Base-by-base conservation (phyloP, 2,888 invertebrate genomes). In the Caradrina clavipalpis region DNA sequence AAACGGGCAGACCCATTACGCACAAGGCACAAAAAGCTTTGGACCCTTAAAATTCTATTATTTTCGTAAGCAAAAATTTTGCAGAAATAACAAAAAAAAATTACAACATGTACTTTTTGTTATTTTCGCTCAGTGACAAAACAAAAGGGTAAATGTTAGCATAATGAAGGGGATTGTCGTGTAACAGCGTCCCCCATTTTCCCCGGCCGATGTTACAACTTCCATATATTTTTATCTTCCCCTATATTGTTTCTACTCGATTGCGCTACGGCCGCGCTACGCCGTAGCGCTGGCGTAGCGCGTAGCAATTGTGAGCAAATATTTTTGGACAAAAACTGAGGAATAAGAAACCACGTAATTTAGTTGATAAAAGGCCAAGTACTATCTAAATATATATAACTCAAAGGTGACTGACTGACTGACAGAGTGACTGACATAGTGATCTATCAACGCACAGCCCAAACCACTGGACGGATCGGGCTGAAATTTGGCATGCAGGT, bases 221-320 rank as follows among this genome's bases (percentile, higher is more conserved):
- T 53, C 63, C 76, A 80, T 86, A 84, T 81, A 84, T 78, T 83
- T 82, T 83, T 84, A 83, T 82, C 68, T 53, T 57, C 58, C 58
- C 62, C 76, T 66, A 78, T 66, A 78, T 86, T 77, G 67, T 78
- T 83, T 84, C 76, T 72, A 42, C 79, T 61, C 76, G 68, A 82
- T 79, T 77, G 69, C 57, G 67, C 82, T 84, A 85, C 84, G 79
- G 79, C 39, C 31, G 59, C 11, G 61, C 75, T 82, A 82, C 65
- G 67, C 50, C 81, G 84, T 80, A 76, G 78, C 75, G 59, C 61
- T 58, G n/a, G 22, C 73, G 83, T 82, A 82, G 77, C 80, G 35
- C 54, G 65, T 59, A 66, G 62, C 49, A 26, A 56, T 62, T 49
- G 22, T 35, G 21, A 26, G 1, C 19, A 8, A 73, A 51, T 51